Evolutionary conservation across 2,113 vertebrate species (phyloP).

Genomic region (Ginglymostoma cirratum): DNA sequence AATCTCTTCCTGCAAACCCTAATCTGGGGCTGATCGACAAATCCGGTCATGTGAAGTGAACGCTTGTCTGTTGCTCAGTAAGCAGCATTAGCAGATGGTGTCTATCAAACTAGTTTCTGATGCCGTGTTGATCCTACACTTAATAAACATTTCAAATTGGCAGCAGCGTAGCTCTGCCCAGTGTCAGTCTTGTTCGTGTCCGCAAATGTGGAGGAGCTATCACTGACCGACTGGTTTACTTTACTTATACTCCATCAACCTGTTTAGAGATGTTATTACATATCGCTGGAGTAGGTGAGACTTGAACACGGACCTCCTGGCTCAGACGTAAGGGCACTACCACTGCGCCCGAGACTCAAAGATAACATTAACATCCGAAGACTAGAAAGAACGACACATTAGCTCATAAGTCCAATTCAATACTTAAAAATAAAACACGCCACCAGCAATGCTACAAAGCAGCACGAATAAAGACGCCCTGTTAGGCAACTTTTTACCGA

Average conservation of each 20-base stretch:
- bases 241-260: no score
- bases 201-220: not conserved
- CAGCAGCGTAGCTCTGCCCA: not conserved
- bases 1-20: not conserved
- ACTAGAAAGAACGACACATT: not conserved
- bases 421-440: not conserved
- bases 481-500: not conserved
- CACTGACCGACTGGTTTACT: no score
- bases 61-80: not conserved
- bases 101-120: not conserved
- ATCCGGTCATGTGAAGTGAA: slow-evolving; percentile 17
- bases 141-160: not conserved
- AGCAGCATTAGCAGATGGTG: not conserved
- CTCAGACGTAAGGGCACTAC: no score
- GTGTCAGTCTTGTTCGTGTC: not conserved
- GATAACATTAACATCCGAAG: not conserved
- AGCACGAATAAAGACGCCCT: not conserved
- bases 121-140: not conserved
- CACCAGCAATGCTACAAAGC: not conserved
- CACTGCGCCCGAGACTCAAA: not conserved
- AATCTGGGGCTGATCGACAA: slow-evolving; percentile 19
- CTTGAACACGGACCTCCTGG: no score
- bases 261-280: no score
- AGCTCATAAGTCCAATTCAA: not conserved
- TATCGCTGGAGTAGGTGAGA: no score